phyloP scores from a whole-genome alignment of 2,797 vertebrate genomes.

The Gobio occitaniae region DNA sequence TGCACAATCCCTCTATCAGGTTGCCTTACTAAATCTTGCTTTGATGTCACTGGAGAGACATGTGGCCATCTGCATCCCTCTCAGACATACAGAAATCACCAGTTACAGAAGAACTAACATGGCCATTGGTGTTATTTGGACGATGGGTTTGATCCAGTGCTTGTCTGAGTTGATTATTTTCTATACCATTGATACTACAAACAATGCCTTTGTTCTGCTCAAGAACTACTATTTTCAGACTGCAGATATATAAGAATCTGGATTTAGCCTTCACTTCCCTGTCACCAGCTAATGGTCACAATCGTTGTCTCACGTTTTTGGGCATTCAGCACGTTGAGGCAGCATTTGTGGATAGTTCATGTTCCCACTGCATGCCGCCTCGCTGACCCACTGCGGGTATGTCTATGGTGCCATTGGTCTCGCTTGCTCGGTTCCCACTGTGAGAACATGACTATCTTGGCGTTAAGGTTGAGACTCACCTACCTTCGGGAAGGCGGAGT shows the following conservation, averaged over 20 bases:
- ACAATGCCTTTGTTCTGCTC: slow-evolving; percentile 33
- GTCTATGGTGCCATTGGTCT: too few relatives aligned
- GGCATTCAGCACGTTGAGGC: too few relatives aligned
- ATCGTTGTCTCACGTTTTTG: too few relatives aligned
- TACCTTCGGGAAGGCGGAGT: too few relatives aligned
- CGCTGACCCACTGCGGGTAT: too few relatives aligned
- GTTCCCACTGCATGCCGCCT: too few relatives aligned
- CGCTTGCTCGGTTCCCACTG: too few relatives aligned
- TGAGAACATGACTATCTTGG: too few relatives aligned
- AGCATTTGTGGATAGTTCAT: too few relatives aligned
- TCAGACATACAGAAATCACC: slow-evolving; percentile 21
- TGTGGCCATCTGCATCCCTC: slow-evolving; percentile 40
- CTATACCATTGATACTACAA: slow-evolving; percentile 12
- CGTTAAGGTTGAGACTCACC: too few relatives aligned
- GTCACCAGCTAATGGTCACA: too few relatives aligned
- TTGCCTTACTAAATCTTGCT: slow-evolving; percentile 65
- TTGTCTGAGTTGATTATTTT: slow-evolving; percentile 36
- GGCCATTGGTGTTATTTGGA: slow-evolving; percentile 47
- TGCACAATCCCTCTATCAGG: slow-evolving; percentile 32
- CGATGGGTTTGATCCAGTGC: slow-evolving; percentile 11
- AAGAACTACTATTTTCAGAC: slow-evolving; percentile 27
- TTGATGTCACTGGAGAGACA: slow-evolving; percentile 41
- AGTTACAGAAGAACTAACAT: slow-evolving; percentile 65
- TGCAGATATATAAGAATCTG: slow-evolving; percentile 23
- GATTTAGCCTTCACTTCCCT: too few relatives aligned